phyloP scores from a whole-genome alignment of 2,113 vertebrate species.

The Balaeniceps rex region DNA sequence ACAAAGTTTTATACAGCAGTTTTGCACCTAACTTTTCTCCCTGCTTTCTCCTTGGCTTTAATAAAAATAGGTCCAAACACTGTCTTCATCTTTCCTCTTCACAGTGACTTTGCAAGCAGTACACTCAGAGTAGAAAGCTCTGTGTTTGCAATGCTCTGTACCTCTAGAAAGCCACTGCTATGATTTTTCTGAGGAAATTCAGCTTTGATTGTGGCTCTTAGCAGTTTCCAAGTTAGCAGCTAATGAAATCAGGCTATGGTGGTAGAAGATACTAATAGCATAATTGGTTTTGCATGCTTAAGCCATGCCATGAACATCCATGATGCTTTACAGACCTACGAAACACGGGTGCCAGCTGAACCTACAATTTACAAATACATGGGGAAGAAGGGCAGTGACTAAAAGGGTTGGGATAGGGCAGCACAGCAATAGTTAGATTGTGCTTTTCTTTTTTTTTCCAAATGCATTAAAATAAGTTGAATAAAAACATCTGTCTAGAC shows the following conservation, averaged over 20 bases:
- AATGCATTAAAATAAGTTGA: background rate
- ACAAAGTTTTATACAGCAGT: background rate
- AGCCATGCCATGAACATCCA: background rate
- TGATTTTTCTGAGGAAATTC: background rate
- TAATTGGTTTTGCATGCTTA: background rate
- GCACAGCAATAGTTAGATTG: background rate
- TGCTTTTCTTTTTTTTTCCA: background rate
- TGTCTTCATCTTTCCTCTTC: background rate
- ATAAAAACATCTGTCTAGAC: background rate
- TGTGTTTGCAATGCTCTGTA: background rate
- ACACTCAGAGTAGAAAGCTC: background rate
- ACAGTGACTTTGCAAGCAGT: background rate
- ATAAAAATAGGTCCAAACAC: background rate
- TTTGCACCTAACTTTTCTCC: background rate
- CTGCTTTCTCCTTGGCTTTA: background rate
- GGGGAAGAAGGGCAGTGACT: background rate
- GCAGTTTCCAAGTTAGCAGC: background rate
- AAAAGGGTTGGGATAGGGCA: background rate
- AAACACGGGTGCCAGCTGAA: background rate
- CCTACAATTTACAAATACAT: background rate
- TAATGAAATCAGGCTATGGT: background rate
- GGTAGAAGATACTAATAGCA: background rate
- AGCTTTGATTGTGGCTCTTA: background rate
- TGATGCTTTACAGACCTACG: background rate
- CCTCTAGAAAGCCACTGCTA: background rate